Evolutionary conservation across 2,888 invertebrate genomes (phyloP).

Genomic region (Amphipyra berbera): DNA sequence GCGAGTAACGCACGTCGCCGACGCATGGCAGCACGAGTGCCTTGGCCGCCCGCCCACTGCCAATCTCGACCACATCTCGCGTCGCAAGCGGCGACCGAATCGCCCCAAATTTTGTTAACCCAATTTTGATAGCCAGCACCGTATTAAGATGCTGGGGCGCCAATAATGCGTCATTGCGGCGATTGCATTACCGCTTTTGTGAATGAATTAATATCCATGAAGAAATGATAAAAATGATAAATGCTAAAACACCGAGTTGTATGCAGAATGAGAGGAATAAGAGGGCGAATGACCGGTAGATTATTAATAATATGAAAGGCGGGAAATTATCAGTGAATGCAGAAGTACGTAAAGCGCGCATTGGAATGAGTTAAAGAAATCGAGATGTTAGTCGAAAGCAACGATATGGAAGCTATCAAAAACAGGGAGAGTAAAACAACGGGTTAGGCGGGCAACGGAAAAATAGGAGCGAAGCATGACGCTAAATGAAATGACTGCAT

Average conservation of each 20-base stretch:
- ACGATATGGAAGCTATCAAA: slow-evolving; percentile 85
- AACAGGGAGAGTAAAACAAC: slow-evolving; percentile 80
- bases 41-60: slow-evolving; percentile 75
- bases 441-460: slow-evolving; percentile 88
- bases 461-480: slow-evolving; percentile 86
- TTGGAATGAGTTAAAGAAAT: slow-evolving; percentile 76
- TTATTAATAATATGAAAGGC: slow-evolving; percentile 73
- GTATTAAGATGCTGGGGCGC: slow-evolving; percentile 66
- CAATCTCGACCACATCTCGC: slow-evolving; percentile 67
- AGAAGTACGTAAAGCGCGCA: slow-evolving; percentile 85
- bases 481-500: slow-evolving; percentile 84
- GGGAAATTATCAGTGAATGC: slow-evolving; percentile 77
- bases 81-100: slow-evolving; percentile 62
- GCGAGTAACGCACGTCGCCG: slow-evolving; percentile 90
- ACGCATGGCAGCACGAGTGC: slow-evolving; percentile 70
- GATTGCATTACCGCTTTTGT: slow-evolving; percentile 90
- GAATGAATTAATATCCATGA: slow-evolving; percentile 88
- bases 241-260: slow-evolving; percentile 77
- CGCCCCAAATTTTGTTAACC: slow-evolving; percentile 71
- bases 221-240: slow-evolving; percentile 83
- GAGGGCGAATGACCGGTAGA: slow-evolving; percentile 74
- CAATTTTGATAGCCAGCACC: slow-evolving; percentile 76
- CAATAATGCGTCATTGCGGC: slow-evolving; percentile 83
- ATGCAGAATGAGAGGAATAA: slow-evolving; percentile 74
- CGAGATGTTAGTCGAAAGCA: slow-evolving; percentile 87